These are phyloP conservation scores for Hydriomena furcata DNA, from an alignment of 2,888 invertebrate genomes.

Conservation along the genomic window DNA sequence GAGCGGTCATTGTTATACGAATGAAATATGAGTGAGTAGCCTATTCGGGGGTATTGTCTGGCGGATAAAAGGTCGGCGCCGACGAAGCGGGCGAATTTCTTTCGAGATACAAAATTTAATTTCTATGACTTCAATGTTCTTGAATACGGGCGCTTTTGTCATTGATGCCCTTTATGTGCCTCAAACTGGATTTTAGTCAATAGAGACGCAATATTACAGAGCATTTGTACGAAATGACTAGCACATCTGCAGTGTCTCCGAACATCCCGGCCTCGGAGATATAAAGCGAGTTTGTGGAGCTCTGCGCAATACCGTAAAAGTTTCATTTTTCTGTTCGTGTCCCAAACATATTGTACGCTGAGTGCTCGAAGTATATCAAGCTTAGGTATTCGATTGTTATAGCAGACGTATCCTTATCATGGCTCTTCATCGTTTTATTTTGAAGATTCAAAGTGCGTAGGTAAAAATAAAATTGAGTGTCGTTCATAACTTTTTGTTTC, in stretches of 20 bases:
- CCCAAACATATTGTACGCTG: conserved; percentile 39
- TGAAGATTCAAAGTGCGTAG: neutral
- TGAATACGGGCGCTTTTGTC: conserved; percentile 59
- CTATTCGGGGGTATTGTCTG: conserved; percentile 64
- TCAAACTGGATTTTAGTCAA: conserved; percentile 63
- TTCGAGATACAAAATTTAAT: conserved; percentile 70
- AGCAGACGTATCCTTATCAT: conserved; percentile 2
- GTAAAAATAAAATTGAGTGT: neutral
- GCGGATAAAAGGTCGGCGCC: conserved; percentile 57
- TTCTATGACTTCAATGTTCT: conserved; percentile 67
- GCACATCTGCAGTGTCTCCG: conserved; percentile 61
- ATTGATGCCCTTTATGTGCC: conserved; percentile 66
- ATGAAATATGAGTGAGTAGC: conserved; percentile 72
- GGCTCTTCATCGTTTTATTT: neutral
- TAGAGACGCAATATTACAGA: conserved; percentile 65
- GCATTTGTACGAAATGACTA: conserved; percentile 67
- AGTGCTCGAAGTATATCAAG: conserved; percentile 33
- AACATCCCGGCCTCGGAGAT: conserved; percentile 44
- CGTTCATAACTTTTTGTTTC: neutral
- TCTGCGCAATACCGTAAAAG: conserved; percentile 54
- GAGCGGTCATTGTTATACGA: conserved; percentile 65
- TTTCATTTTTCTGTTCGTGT: conserved; percentile 45
- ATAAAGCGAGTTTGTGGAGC: conserved; percentile 61
- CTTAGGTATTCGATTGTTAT: conserved; percentile 29
- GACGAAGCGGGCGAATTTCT: conserved; percentile 55